Percentiles rank a stretch among this genome's conserved stretches.
Conservation (phyloP, 2,113 vertebrate species). For the Enhydra lutris region DNA sequence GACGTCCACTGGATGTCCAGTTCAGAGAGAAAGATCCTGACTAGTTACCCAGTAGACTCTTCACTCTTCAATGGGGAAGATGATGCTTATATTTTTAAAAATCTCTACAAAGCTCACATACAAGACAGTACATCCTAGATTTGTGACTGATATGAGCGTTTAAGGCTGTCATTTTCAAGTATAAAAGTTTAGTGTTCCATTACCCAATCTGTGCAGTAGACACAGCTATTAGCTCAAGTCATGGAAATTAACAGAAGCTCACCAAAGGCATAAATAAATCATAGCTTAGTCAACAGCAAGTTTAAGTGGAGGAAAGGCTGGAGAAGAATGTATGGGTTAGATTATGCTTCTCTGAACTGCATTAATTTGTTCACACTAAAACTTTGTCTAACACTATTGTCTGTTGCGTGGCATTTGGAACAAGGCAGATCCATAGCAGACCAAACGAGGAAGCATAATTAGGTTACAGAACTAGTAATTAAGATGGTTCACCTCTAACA, state of each 20-base stretch:
- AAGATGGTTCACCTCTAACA: constrained; percentile 25
- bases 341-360: constrained; percentile 23
- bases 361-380: constrained; percentile 12
- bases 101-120: constrained; percentile 71
- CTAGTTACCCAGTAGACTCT: constrained; percentile 28
- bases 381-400: background rate
- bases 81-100: constrained; percentile 44
- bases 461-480: constrained; percentile 19
- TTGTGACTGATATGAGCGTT: constrained; percentile 72
- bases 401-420: constrained; percentile 11
- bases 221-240: constrained; percentile 48
- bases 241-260: constrained; percentile 42
- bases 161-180: constrained; percentile 79
- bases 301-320: constrained; percentile 40
- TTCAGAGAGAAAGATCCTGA: constrained; percentile 45
- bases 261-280: constrained; percentile 28
- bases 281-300: constrained; percentile 43
- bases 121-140: constrained; percentile 60
- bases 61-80: constrained; percentile 26
- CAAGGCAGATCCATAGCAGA: constrained; percentile 48
- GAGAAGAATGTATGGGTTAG: background rate
- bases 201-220: constrained; percentile 68
- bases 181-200: constrained; percentile 75
- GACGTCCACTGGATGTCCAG: background rate
- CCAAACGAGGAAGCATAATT: constrained; percentile 6